Conservation (phyloP, 2,888 invertebrate species). For the Alitta virens region DNA sequence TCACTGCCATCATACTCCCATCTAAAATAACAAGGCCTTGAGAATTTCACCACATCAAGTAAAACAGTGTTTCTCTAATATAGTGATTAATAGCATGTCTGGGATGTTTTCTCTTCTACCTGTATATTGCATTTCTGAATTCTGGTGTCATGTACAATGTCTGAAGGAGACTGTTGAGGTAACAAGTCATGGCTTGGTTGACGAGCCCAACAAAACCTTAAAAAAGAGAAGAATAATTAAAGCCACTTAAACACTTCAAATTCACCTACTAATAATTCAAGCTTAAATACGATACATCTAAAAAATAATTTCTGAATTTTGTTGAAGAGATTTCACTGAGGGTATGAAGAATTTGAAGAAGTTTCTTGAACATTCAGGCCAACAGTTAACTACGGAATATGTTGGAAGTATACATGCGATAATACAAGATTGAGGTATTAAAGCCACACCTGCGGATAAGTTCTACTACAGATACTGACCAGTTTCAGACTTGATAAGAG, state of each 20-base stretch:
- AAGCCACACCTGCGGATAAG: too few relatives aligned
- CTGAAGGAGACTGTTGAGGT: constrained; percentile 83
- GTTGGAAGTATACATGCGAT: too few relatives aligned
- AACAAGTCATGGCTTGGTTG: constrained; percentile 91
- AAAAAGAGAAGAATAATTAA: too few relatives aligned
- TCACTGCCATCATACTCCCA: constrained; percentile 72
- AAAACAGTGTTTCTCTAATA: background rate
- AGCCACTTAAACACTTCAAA: too few relatives aligned
- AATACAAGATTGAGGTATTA: too few relatives aligned
- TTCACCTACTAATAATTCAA: too few relatives aligned
- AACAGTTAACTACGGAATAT: too few relatives aligned
- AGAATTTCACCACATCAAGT: background rate
- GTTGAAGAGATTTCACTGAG: too few relatives aligned
- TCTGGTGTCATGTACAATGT: constrained; percentile 89
- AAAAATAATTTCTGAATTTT: too few relatives aligned
- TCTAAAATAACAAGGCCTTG: constrained; percentile 53
- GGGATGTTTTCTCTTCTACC: constrained; percentile 35
- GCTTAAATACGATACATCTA: too few relatives aligned
- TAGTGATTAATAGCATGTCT: background rate
- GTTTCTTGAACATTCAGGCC: too few relatives aligned
- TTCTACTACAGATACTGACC: constrained; percentile 46
- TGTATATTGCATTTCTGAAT: constrained; percentile 81
- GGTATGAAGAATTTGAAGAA: too few relatives aligned
- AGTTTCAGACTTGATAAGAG: constrained; percentile 57
- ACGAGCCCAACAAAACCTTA: constrained; percentile 75